Conservation (phyloP, 2,797 vertebrate species). For the Galaxias olidus region DNA sequence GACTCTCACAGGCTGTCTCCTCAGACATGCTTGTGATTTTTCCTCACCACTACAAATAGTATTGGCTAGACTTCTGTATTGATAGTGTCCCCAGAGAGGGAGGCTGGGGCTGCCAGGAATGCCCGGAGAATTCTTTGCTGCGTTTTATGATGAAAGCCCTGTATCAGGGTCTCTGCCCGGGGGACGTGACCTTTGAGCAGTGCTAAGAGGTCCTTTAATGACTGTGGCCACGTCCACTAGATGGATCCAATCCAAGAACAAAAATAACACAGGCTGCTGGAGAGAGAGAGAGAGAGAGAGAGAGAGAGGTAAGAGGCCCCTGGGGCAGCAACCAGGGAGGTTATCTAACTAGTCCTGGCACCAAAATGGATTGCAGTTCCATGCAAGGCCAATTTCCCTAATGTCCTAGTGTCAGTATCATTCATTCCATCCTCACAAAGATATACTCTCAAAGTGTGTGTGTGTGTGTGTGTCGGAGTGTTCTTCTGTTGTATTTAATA, state of each 20-base stretch:
- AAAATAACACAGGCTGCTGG: slow-evolving; percentile 38
- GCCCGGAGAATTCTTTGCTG: slow-evolving; percentile 66
- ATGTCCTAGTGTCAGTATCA: slow-evolving; percentile 6
- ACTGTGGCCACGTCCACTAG: slow-evolving; percentile 31
- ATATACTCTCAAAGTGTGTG: slow-evolving; percentile 3
- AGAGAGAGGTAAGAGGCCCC: background rate
- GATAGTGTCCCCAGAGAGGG: slow-evolving; percentile 53
- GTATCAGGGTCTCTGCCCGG: slow-evolving; percentile 55
- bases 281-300: slow-evolving; percentile 9
- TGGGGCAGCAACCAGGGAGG: background rate
- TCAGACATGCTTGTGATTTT: slow-evolving; percentile 37
- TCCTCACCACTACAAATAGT: slow-evolving; percentile 50
- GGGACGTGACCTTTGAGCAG: slow-evolving; percentile 69
- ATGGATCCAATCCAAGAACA: slow-evolving; percentile 44
- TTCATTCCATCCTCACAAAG: slow-evolving; percentile 11
- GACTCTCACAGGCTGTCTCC: slow-evolving; percentile 2
- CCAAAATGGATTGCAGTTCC: slow-evolving; percentile 1
- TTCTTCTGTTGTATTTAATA: slow-evolving; percentile 19
- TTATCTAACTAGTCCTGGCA: slow-evolving; percentile 3
- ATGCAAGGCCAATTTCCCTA: background rate
- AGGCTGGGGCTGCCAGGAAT: slow-evolving; percentile 63
- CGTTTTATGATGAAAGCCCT: slow-evolving; percentile 68
- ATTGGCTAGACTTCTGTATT: slow-evolving; percentile 48
- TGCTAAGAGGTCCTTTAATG: slow-evolving; percentile 67
- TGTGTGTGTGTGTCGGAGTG: background rate